These are phyloP conservation scores for Charadrius vociferus DNA, from an alignment of 2,113 vertebrate species.

Conservation along the genomic window DNA sequence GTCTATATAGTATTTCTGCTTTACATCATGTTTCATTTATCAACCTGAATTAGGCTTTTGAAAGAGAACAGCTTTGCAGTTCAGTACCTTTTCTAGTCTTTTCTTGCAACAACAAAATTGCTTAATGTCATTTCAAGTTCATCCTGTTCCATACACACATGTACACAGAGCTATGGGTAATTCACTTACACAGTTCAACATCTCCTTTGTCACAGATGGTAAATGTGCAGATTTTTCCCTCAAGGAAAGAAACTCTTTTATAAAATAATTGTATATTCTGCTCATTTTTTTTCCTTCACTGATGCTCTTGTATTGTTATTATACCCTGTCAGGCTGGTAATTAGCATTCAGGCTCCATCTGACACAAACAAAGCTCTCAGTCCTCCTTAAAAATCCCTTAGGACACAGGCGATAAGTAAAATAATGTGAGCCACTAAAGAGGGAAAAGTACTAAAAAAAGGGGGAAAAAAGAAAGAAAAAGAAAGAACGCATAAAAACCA, in stretches of 20 bases:
- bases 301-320: slow-evolving; percentile 70
- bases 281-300: slow-evolving; percentile 57
- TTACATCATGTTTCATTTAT: slow-evolving; percentile 61
- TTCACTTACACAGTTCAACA: slow-evolving; percentile 67
- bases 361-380: slow-evolving; percentile 61
- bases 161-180: slow-evolving; percentile 48
- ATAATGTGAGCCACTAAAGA: not conserved
- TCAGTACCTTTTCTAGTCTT: slow-evolving; percentile 49
- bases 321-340: slow-evolving; percentile 68
- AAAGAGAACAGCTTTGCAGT: slow-evolving; percentile 43
- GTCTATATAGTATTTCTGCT: slow-evolving; percentile 39
- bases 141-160: slow-evolving; percentile 59
- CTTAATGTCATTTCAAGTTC: slow-evolving; percentile 75
- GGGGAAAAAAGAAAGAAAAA: not conserved
- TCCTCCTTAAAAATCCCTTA: slow-evolving; percentile 58
- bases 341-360: slow-evolving; percentile 69
- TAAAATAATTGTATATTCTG: slow-evolving; percentile 76
- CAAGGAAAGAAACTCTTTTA: slow-evolving; percentile 72
- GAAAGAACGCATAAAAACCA: not conserved
- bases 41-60: slow-evolving; percentile 44
- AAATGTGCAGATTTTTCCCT: slow-evolving; percentile 73
- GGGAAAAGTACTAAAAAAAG: not conserved
- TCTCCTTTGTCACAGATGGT: slow-evolving; percentile 71
- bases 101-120: slow-evolving; percentile 66
- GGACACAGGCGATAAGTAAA: slow-evolving; percentile 37